Conservation (phyloP, 2,113 vertebrate species). For the Grallaria varia region DNA sequence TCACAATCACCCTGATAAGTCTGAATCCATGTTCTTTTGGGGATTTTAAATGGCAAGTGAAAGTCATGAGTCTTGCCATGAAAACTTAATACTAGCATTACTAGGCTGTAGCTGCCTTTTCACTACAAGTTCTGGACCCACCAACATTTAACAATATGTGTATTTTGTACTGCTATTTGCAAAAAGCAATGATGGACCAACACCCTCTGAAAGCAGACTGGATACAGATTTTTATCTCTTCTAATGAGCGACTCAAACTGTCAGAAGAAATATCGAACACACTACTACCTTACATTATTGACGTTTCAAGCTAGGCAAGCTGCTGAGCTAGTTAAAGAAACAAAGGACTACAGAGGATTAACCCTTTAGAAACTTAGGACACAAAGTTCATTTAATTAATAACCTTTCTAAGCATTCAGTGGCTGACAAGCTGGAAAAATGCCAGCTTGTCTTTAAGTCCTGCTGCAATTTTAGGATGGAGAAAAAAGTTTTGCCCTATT, state of each 20-base stretch:
- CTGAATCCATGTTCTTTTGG: neutral
- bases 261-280: neutral
- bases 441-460: neutral
- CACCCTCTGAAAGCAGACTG: neutral
- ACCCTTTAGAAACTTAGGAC: slow-evolving; percentile 7
- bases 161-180: neutral
- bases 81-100: neutral
- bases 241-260: neutral
- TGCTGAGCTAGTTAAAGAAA: neutral
- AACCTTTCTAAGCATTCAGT: slow-evolving; percentile 11
- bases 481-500: neutral
- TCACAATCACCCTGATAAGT: neutral
- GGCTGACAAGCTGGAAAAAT: neutral
- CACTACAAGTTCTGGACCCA: neutral
- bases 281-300: neutral
- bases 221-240: neutral
- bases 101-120: neutral
- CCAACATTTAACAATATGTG: neutral
- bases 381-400: slow-evolving; percentile 5
- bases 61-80: neutral
- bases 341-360: neutral
- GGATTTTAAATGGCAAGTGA: neutral
- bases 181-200: neutral
- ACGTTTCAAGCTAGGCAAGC: neutral
- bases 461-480: neutral